These are phyloP conservation scores for Drosophila testacea DNA, from an alignment of 2,888 invertebrate genomes.

Conservation along the genomic window DNA sequence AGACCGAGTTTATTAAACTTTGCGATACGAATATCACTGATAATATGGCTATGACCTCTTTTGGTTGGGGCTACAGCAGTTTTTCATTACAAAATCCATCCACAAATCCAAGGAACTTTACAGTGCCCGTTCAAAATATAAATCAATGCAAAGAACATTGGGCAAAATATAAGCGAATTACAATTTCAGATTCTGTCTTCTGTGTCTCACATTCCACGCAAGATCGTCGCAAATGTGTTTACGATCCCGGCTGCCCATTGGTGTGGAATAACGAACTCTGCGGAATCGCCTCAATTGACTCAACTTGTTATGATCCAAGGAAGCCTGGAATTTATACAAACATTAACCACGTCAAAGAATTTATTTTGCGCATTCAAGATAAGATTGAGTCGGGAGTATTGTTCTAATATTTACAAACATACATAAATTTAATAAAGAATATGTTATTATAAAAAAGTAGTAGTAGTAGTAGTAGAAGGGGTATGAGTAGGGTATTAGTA, in stretches of 20 bases:
- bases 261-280: conserved; percentile 29
- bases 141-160: conserved; percentile 3
- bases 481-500: too few relatives aligned
- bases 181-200: conserved; percentile 4
- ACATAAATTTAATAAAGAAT: too few relatives aligned
- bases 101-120: background rate
- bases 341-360: conserved; percentile 7
- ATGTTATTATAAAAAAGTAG: too few relatives aligned
- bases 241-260: conserved; percentile 43
- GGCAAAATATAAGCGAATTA: too few relatives aligned
- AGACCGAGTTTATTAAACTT: conserved; percentile 17
- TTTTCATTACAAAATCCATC: conserved; percentile 9
- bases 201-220: conserved; percentile 22
- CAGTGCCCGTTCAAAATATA: background rate
- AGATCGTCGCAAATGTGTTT: conserved; percentile 20
- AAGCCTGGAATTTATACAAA: conserved; percentile 35
- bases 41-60: background rate
- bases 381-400: background rate
- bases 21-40: background rate
- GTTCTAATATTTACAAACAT: background rate
- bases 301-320: conserved; percentile 21
- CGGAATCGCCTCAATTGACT: conserved; percentile 33
- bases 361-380: background rate
- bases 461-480: too few relatives aligned
- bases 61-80: conserved; percentile 37